Evolutionary conservation across 2,888 invertebrate species (phyloP), one percentile per base, ranked within the genome.

Genomic region (Cantharis flavilabris): DNA sequence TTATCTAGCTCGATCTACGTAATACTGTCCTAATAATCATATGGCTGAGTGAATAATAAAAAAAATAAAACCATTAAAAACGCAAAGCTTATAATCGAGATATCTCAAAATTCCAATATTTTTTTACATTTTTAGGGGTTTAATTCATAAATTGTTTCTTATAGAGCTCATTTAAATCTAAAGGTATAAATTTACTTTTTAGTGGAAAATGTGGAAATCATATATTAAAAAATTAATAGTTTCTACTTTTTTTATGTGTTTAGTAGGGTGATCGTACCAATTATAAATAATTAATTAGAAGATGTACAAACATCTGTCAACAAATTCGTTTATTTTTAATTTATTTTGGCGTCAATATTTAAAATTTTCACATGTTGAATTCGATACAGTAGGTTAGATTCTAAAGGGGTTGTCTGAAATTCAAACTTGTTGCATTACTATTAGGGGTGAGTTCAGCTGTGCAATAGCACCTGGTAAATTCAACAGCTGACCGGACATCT

Each of bases 401-500:
- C 62, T 28, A 23, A 75, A 75, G 70, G 79, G 79, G 72, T 65
- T 73, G 63, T 71, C 72, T 71, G 65, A 62, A 69, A 77, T 82
- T 82, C 82, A 73, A 72, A 82, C 82, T 82, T 82, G 82, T 82
- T 82, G 82, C 82, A 81, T 77, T 78, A 78, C 79, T 80, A 80
- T 74, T 76, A 78, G 72, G 77, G 82, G 80, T 80, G 72, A 78
- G 72, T 81, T 81, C 82, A 82, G 82, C 82, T 82, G 82, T 82
- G 77, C 80, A 73, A 73, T 76, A 76, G 74, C 81, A 82, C 82
- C 82, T 82, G 82, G 82, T 71, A 73, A 79, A 80, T 80, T 80
- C 82, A 82, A 82, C 82, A 82, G 82, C 82, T 82, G 82, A 82
- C 82, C 80, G 79, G 75, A 76, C 79, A 79, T 79, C 79, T 79